Conservation (phyloP, 2,797 vertebrate genomes). For the Helicolenus hilgendorfi region DNA sequence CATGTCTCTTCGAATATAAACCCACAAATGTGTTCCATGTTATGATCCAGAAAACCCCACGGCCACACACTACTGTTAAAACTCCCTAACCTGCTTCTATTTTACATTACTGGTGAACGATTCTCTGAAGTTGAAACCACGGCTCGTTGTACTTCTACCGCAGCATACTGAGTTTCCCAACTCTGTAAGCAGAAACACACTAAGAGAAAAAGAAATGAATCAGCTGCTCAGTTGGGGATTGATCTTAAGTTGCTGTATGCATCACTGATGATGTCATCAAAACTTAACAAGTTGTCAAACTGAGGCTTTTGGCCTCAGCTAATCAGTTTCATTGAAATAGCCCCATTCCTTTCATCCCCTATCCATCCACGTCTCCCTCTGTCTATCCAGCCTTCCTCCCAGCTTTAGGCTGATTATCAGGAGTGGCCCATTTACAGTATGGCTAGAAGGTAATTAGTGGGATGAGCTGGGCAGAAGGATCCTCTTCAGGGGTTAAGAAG, state of each 20-base stretch:
- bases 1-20: not conserved
- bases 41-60: not conserved
- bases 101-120: not conserved
- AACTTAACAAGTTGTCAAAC: slow-evolving; percentile 40
- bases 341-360: slow-evolving; percentile 42
- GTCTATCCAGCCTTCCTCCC: slow-evolving; percentile 29
- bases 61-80: not conserved
- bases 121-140: not conserved
- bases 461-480: slow-evolving; percentile 77
- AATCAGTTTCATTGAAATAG: slow-evolving; percentile 73
- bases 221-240: not conserved
- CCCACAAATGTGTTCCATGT: not conserved
- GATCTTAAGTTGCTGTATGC: not conserved
- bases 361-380: slow-evolving; percentile 49
- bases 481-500: slow-evolving; percentile 74
- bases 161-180: not conserved
- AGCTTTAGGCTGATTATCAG: slow-evolving; percentile 83
- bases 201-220: not conserved
- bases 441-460: slow-evolving; percentile 84
- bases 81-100: not conserved
- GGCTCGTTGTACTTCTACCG: not conserved
- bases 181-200: not conserved
- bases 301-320: slow-evolving; percentile 21
- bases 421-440: slow-evolving; percentile 85
- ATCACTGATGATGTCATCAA: slow-evolving; percentile 25